Conservation (phyloP, 2,113 vertebrate genomes). For the Saccopteryx bilineata region DNA sequence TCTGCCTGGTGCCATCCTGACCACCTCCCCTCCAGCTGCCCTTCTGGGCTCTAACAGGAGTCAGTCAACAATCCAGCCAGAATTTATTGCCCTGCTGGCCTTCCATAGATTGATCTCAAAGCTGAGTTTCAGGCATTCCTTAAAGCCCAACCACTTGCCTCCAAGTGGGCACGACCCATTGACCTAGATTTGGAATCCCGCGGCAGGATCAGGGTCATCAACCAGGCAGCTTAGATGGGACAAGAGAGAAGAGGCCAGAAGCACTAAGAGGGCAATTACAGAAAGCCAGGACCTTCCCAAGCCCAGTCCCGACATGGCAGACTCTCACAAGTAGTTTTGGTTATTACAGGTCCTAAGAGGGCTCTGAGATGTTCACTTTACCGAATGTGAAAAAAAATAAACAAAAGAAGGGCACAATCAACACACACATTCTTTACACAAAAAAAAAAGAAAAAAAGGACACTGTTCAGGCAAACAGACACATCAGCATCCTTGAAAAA, state of each 20-base stretch:
- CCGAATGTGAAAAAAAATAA: rapidly evolving
- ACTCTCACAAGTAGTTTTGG: not conserved
- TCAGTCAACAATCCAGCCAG: not conserved
- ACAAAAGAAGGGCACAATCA: not conserved
- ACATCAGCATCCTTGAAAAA: not conserved
- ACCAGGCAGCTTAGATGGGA: rapidly evolving
- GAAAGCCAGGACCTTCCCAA: rapidly evolving
- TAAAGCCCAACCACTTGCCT: not conserved
- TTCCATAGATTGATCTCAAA: rapidly evolving
- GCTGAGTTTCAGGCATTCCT: not conserved
- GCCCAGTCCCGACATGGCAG: not conserved
- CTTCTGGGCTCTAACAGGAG: not conserved
- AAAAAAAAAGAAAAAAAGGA: not conserved
- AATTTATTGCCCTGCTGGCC: not conserved
- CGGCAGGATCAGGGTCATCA: not conserved
- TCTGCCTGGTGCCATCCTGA: not conserved
- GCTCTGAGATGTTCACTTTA: rapidly evolving
- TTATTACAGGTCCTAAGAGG: not conserved
- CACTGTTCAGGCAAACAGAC: not conserved
- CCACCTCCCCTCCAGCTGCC: rapidly evolving
- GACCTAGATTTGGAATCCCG: constrained; percentile 74
- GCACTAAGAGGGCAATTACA: rapidly evolving
- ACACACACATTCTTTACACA: too few relatives aligned
- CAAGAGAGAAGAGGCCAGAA: not conserved
- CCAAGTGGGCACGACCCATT: constrained; percentile 70